Evolutionary conservation across 53 echinoderm and acorn worm species (phyloP).

Genomic region (Stichopus horrens): DNA sequence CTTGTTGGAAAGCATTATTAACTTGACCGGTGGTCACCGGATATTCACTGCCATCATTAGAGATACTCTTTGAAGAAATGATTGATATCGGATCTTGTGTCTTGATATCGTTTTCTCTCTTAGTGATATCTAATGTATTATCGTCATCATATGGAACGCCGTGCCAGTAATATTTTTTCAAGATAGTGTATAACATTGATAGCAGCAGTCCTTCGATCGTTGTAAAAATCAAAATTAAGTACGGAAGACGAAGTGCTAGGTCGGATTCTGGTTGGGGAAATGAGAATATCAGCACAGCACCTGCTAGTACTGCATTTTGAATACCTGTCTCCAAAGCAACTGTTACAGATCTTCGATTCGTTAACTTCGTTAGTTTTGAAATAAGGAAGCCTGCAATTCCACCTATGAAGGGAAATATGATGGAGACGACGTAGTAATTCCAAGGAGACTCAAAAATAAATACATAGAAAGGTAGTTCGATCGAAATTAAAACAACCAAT

Average conservation of each 20-base stretch:
- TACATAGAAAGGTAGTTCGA: constrained; percentile 78
- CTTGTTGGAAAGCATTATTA: too few relatives aligned
- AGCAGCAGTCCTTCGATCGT: constrained; percentile 55
- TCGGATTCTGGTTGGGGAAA: constrained; percentile 64
- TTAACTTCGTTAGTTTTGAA: constrained; percentile 59
- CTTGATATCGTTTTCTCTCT: too few relatives aligned
- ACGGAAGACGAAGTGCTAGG: constrained; percentile 52
- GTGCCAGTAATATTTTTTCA: constrained; percentile 60
- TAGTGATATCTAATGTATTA: not conserved
- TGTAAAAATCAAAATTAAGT: constrained; percentile 60
- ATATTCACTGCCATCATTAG: too few relatives aligned
- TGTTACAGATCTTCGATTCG: constrained; percentile 55
- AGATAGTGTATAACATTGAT: constrained; percentile 42
- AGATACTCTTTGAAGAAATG: too few relatives aligned
- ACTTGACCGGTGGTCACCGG: too few relatives aligned
- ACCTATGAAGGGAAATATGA: constrained; percentile 68
- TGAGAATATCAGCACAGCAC: constrained; percentile 51
- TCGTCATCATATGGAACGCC: constrained; percentile 51
- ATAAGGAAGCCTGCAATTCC: constrained; percentile 60
- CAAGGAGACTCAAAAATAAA: constrained; percentile 73
- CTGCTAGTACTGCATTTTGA: constrained; percentile 64
- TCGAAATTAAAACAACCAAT: constrained; percentile 53
- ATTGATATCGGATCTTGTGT: too few relatives aligned
- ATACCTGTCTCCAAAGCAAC: constrained; percentile 76
- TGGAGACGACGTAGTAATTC: constrained; percentile 55